A percentile compares a stretch with the other conserved stretches of the same genome.
Conservation (phyloP, 2,113 vertebrate species). For the Trochalopteron elliotii region DNA sequence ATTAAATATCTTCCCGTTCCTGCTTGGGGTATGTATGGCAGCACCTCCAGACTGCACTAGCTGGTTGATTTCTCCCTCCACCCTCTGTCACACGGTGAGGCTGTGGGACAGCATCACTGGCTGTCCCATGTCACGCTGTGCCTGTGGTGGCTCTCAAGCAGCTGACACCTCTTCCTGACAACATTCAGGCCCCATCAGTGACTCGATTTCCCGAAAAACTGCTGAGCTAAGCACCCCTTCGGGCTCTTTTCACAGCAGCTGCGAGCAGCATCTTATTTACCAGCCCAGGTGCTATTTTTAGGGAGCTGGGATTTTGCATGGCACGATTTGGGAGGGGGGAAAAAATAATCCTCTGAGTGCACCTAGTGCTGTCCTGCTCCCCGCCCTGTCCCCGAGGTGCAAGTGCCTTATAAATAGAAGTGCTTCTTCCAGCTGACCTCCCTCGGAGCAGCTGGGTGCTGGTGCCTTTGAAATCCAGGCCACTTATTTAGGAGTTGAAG, state of each 20-base stretch:
- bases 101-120: background rate
- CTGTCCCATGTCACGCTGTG: accelerated
- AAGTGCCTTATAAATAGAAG: constrained; percentile 13
- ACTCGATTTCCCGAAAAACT: background rate
- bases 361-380: background rate
- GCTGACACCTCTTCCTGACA: background rate
- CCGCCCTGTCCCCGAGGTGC: background rate
- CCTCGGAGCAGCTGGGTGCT: constrained; percentile 24
- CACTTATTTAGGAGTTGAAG: constrained; percentile 20
- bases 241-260: background rate
- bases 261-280: background rate
- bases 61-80: background rate
- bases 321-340: background rate
- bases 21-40: accelerated
- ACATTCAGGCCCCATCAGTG: background rate
- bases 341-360: background rate
- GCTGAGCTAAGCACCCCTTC: background rate
- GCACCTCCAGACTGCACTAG: accelerated
- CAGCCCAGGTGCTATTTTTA: background rate
- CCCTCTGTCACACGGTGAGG: accelerated
- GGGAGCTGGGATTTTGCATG: background rate
- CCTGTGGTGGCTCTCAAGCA: background rate
- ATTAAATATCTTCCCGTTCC: background rate
- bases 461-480: constrained; percentile 43
- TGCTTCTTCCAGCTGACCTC: constrained; percentile 48